Conservation (phyloP, 2,888 invertebrate genomes). For the Epiblema foenella region DNA sequence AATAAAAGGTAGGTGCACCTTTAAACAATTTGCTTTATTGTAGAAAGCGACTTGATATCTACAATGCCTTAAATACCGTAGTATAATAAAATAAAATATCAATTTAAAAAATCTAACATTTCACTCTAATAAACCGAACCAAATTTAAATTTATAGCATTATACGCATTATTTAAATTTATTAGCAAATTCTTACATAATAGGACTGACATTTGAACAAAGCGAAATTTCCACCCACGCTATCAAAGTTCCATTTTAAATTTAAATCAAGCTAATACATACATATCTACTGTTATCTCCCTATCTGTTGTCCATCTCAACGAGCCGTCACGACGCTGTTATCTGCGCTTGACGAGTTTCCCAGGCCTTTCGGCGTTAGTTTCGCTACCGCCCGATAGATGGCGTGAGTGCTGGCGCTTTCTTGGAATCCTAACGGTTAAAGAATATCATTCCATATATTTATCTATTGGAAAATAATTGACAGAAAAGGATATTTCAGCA, state of each 20-base stretch:
- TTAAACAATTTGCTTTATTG: not conserved
- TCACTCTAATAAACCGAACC: not conserved
- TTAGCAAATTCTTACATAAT: conserved; percentile 33
- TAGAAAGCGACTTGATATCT: not conserved
- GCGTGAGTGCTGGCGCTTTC: conserved; percentile 55
- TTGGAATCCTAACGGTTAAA: not conserved
- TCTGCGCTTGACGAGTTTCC: conserved; percentile 56
- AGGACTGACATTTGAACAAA: conserved; percentile 36
- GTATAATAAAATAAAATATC: not conserved
- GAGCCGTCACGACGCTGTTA: conserved; percentile 61
- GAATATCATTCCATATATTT: no score
- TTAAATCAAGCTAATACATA: conserved; percentile 43
- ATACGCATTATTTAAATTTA: conserved; percentile 20
- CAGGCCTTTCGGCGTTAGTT: conserved; percentile 53
- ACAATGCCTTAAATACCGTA: not conserved
- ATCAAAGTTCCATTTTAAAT: conserved; percentile 42
- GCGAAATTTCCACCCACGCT: conserved; percentile 39
- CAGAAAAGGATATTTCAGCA: not conserved
- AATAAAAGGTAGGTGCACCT: no score
- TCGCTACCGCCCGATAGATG: conserved; percentile 76
- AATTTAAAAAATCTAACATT: not conserved
- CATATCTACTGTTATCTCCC: conserved; percentile 51
- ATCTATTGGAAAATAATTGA: not conserved
- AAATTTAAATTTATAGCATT: conserved; percentile 11
- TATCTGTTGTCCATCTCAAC: conserved; percentile 62